phyloP scores from a whole-genome alignment of 2,888 invertebrate species.

The Hedya salicella region DNA sequence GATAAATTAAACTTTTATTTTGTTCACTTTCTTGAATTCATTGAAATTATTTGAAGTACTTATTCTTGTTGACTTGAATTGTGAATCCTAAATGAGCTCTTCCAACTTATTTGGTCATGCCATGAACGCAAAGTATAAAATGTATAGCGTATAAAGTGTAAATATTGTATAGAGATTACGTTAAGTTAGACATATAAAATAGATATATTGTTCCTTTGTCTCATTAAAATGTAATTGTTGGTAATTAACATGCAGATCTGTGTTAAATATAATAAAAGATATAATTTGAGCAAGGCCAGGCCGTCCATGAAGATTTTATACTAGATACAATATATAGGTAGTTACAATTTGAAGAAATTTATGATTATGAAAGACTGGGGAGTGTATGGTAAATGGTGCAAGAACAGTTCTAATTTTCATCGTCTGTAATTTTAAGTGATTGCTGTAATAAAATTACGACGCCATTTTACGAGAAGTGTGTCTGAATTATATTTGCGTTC shows the following conservation, averaged over 20 bases:
- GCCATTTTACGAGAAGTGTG: constrained; percentile 15
- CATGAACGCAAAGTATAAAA: constrained; percentile 44
- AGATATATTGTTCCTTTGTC: constrained; percentile 53
- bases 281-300: constrained; percentile 64
- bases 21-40: constrained; percentile 27
- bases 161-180: constrained; percentile 40
- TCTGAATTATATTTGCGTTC: constrained; percentile 45
- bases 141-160: constrained; percentile 40
- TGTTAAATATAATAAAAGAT: constrained; percentile 52
- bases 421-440: constrained; percentile 10
- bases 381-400: constrained; percentile 57
- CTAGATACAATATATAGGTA: constrained; percentile 45
- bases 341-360: constrained; percentile 65
- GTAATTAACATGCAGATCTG: constrained; percentile 57
- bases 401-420: constrained; percentile 42
- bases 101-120: constrained; percentile 43
- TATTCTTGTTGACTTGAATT: constrained; percentile 20
- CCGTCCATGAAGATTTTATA: constrained; percentile 73
- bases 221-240: constrained; percentile 34
- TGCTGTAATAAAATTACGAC: constrained; percentile 20
- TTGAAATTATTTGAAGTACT: constrained; percentile 37
- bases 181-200: constrained; percentile 35
- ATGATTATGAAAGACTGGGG: constrained; percentile 79
- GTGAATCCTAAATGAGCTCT: constrained; percentile 39
- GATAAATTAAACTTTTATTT: constrained; percentile 57